Percentiles rank a stretch among this genome's conserved stretches.
These are phyloP conservation scores for Chondrosia reniformis DNA, from an alignment of 37 sponge, comb jelly and placozoan species.

Conservation along the genomic window DNA sequence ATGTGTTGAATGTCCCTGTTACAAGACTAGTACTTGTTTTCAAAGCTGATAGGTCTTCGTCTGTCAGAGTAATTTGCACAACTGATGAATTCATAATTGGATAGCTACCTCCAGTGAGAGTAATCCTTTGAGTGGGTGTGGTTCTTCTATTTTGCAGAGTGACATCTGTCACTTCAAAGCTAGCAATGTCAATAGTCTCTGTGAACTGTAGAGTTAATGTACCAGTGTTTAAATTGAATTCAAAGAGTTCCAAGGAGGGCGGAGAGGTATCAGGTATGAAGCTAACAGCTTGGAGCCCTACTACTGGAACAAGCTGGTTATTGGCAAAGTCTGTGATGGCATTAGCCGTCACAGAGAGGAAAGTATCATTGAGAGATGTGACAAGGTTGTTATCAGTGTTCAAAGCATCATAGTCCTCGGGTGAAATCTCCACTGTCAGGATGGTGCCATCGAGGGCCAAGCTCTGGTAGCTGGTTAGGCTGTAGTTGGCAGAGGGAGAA, in stretches of 20 bases:
- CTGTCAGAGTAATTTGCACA: conserved; percentile 49
- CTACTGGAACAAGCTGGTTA: conserved; percentile 36
- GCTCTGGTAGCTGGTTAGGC: conserved; percentile 50
- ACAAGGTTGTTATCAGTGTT: conserved; percentile 51
- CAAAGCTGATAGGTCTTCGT: conserved; percentile 40
- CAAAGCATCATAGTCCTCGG: conserved; percentile 51
- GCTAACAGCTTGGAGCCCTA: conserved; percentile 2
- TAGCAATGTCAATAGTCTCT: conserved; percentile 43
- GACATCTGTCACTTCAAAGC: conserved; percentile 39
- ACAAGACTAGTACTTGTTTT: conserved; percentile 45
- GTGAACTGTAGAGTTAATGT: conserved; percentile 57
- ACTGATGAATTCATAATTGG: conserved; percentile 12
- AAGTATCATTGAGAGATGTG: conserved; percentile 44
- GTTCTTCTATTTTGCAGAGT: conserved; percentile 51
- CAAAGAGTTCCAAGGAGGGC: conserved; percentile 49
- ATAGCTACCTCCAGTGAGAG: conserved; percentile 58
- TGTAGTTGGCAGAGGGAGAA: conserved; percentile 34
- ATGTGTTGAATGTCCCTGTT: conserved; percentile 43
- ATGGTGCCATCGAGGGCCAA: not conserved
- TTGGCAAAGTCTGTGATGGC: conserved; percentile 42
- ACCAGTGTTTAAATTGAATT: conserved; percentile 39
- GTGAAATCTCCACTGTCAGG: conserved; percentile 30
- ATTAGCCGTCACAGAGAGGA: conserved; percentile 37
- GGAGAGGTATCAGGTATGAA: conserved; percentile 42
- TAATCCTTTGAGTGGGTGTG: conserved; percentile 32